phyloP scores from a whole-genome alignment of 2,888 invertebrate species.

The Diachrysia chrysitis region DNA sequence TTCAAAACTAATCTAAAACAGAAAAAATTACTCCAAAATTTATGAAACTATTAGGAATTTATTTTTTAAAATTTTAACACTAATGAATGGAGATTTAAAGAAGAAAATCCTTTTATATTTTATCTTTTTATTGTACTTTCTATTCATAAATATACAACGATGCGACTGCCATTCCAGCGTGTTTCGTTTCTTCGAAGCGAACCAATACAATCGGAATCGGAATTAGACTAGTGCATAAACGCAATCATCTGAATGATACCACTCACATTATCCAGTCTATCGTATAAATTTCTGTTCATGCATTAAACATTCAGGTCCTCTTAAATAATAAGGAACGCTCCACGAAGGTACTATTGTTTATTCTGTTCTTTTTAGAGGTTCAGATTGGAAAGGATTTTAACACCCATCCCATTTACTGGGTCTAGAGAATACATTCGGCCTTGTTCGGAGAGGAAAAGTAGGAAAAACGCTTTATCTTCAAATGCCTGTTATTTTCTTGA shows the following conservation, averaged over 20 bases:
- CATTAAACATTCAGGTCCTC: constrained; percentile 84
- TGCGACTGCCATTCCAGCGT: background rate
- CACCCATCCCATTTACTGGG: constrained; percentile 79
- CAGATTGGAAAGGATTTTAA: constrained; percentile 87
- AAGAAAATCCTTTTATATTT: background rate
- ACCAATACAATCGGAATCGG: constrained; percentile 45
- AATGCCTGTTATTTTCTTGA: constrained; percentile 84
- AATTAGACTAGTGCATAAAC: constrained; percentile 69
- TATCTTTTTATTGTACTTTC: background rate
- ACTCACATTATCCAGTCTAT: constrained; percentile 74
- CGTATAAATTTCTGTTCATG: constrained; percentile 83
- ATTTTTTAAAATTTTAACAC: no score
- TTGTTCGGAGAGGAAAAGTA: constrained; percentile 73
- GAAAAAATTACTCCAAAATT: no score
- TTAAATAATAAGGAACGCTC: constrained; percentile 87
- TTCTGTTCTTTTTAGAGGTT: constrained; percentile 82
- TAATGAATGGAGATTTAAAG: no score
- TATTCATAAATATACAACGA: background rate
- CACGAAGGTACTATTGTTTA: constrained; percentile 83
- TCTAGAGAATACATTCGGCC: constrained; percentile 77
- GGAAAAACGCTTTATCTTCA: constrained; percentile 80
- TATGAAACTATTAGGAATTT: no score
- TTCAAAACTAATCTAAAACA: no score
- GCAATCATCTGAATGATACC: constrained; percentile 78
- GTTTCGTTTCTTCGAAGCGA: constrained; percentile 22